Evolutionary conservation across 1,140 invertebrate species (phyloP).

Genomic region (Vollenhovia emeryi): DNA sequence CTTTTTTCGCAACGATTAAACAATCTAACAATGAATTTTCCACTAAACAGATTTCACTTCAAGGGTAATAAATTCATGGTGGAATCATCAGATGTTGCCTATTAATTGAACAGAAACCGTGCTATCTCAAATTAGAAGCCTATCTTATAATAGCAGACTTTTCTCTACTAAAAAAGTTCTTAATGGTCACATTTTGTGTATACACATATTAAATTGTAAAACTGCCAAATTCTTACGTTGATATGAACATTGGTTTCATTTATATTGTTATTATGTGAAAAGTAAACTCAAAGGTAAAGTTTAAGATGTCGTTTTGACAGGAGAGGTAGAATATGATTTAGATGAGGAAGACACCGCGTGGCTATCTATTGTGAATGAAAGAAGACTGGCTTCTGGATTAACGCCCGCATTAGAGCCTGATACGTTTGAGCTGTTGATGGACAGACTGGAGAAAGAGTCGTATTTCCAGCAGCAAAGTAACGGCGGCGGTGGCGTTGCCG

Average conservation of each 20-base stretch:
- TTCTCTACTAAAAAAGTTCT: not conserved
- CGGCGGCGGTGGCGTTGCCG: constrained; percentile 88
- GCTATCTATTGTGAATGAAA: constrained; percentile 95
- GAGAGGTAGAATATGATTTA: constrained; percentile 97
- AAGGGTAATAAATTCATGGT: too few relatives aligned
- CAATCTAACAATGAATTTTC: too few relatives aligned
- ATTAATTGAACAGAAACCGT: too few relatives aligned
- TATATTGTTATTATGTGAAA: not conserved
- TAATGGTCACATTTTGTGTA: not conserved
- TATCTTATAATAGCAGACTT: too few relatives aligned
- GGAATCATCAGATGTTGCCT: too few relatives aligned
- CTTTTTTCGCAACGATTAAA: too few relatives aligned
- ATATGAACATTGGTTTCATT: not conserved
- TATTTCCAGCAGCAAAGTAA: constrained; percentile 95
- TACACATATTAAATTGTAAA: not conserved
- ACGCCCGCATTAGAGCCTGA: constrained; percentile 91
- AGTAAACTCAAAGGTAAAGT: constrained; percentile 58
- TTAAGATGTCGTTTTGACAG: constrained; percentile 69
- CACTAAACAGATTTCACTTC: too few relatives aligned
- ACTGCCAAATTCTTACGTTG: not conserved
- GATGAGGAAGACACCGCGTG: constrained; percentile 98
- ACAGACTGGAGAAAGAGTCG: constrained; percentile 98
- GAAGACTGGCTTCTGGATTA: constrained; percentile 89
- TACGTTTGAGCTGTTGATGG: constrained; percentile 97
- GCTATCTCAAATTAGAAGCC: too few relatives aligned